Evolutionary conservation across 2,888 invertebrate genomes (phyloP), one percentile per base, ranked within the genome.

Genomic region (Drosophila anomelani): DNA sequence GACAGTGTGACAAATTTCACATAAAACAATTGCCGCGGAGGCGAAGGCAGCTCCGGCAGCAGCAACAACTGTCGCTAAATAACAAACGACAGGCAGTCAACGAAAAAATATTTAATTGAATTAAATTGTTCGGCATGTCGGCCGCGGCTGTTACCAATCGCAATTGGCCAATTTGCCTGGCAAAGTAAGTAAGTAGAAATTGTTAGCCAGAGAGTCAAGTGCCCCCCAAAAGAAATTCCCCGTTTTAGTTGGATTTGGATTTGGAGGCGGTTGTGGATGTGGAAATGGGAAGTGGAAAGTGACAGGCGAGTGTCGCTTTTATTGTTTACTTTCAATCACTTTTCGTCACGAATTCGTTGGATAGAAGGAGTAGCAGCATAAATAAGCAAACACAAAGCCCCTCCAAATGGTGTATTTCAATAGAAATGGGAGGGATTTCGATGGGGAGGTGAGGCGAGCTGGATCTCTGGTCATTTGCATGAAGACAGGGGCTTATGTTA

Each of bases 271-370:
- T 13, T 15, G 15, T 26, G 32, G 38, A 54, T n/a, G 17, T 39
- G 60, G 43, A 46, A 20, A 59, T 55, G 39, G 12, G 62, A 71
- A 82, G 81, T 88, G 86, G 81, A 84, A 88, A 86, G 81, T 81
- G 78, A 73, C 77, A 38, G 74, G 76, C 69, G 85, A 85, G 85
- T 85, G 85, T 85, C 79, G 89, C 88, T 87, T 89, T 85, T 87
- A 80, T 88, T 90, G 89, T 91, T 91, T 90, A 87, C 87, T 90
- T 91, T 90, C 90, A 91, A 91, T 90, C 91, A 91, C 88, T 90
- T 91, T 91, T 90, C 90, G 91, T 90, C 91, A 91, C 91, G 91
- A 91, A 88, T 80, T 84, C 80, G 82, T 85, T 77, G 85, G 77
- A 75, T 68, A 76, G 67, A 77, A 77, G 56, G 57, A 84, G 87